phyloP scores from a whole-genome alignment of 2,888 invertebrate species.

The Tinea pellionella region DNA sequence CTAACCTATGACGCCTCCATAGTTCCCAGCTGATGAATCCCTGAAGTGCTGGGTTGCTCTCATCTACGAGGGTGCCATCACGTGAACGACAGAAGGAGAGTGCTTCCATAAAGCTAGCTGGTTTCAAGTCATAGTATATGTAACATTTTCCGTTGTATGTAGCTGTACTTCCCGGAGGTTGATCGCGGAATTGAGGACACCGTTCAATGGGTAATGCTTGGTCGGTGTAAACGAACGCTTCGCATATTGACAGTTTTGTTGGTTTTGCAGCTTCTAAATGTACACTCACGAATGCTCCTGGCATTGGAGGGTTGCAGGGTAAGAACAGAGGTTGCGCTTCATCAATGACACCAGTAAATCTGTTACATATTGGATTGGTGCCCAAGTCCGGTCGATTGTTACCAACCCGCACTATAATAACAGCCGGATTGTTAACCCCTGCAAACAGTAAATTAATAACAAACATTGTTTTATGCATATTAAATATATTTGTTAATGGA shows the following conservation, averaged over 20 bases:
- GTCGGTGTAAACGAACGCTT: slow-evolving; percentile 94
- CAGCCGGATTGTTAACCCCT: slow-evolving; percentile 84
- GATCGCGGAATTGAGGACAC: slow-evolving; percentile 92
- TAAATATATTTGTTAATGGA: no score
- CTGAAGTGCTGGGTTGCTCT: slow-evolving; percentile 92
- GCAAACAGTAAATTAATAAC: slow-evolving; percentile 20
- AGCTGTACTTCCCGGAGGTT: slow-evolving; percentile 89
- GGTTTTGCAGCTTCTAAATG: slow-evolving; percentile 82
- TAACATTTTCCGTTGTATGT: slow-evolving; percentile 96
- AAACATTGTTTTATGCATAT: neutral
- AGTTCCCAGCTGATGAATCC: slow-evolving; percentile 96
- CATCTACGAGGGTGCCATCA: slow-evolving; percentile 88
- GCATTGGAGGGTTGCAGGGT: slow-evolving; percentile 95
- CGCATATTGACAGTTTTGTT: slow-evolving; percentile 88
- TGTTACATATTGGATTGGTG: slow-evolving; percentile 92
- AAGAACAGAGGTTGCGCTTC: slow-evolving; percentile 92
- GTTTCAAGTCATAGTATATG: slow-evolving; percentile 91
- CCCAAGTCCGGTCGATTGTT: slow-evolving; percentile 93
- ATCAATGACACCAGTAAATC: slow-evolving; percentile 86
- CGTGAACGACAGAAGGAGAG: slow-evolving; percentile 82
- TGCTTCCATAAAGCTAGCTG: slow-evolving; percentile 82
- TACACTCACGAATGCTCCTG: slow-evolving; percentile 93
- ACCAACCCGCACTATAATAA: slow-evolving; percentile 89
- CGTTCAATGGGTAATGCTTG: slow-evolving; percentile 90
- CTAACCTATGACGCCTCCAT: slow-evolving; percentile 86